Conservation (phyloP, 2,888 invertebrate genomes). For the Idaea biselata region DNA sequence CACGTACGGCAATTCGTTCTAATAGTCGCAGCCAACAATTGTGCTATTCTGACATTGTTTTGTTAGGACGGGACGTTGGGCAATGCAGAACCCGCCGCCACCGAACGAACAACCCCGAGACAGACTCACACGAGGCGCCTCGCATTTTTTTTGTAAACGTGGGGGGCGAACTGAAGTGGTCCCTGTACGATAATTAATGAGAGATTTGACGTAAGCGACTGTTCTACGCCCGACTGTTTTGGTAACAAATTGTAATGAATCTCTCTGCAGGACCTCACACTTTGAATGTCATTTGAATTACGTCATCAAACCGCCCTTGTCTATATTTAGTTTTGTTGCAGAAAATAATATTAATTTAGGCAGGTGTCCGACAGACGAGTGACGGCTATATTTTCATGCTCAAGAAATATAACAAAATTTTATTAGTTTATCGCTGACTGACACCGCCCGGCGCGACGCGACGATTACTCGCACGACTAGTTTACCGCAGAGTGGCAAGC, state of each 20-base stretch:
- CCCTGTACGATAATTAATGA: conserved; percentile 68
- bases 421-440: too few species aligned
- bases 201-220: conserved; percentile 62
- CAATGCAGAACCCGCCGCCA: conserved; percentile 59
- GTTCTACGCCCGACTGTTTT: conserved; percentile 71
- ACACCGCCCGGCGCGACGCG: too few species aligned
- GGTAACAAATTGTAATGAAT: conserved; percentile 74
- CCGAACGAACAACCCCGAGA: conserved; percentile 31
- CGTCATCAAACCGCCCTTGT: conserved; percentile 45
- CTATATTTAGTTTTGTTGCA: conserved; percentile 14
- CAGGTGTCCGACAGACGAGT: too few species aligned
- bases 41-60: conserved; percentile 64
- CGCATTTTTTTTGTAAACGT: conserved; percentile 57
- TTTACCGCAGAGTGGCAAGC: too few species aligned
- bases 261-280: conserved; percentile 69
- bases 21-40: conserved; percentile 69
- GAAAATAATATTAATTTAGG: conserved; percentile 12
- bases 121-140: conserved; percentile 45
- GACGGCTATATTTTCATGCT: too few species aligned
- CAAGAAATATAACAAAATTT: too few species aligned
- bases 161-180: conserved; percentile 71
- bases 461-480: too few species aligned
- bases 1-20: conserved; percentile 74
- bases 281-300: conserved; percentile 60
- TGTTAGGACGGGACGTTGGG: conserved; percentile 62